These are phyloP conservation scores for Vulpes lagopus DNA, from an alignment of 2,113 vertebrate genomes.

Conservation along the genomic window DNA sequence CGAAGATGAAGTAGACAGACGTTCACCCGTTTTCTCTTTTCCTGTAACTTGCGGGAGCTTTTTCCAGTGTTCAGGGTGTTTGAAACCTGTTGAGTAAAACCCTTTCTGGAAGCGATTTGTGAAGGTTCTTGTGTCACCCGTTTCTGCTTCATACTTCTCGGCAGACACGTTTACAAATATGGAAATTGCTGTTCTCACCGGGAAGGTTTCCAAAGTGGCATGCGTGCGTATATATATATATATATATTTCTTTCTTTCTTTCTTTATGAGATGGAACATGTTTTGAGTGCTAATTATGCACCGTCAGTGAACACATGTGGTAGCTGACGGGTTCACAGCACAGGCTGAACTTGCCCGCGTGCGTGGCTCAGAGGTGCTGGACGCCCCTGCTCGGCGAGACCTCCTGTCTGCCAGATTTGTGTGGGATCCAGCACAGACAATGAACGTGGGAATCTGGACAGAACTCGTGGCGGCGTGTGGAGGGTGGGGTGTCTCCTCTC, in stretches of 20 bases:
- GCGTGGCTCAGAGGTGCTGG: neutral
- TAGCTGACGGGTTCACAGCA: conserved; percentile 30
- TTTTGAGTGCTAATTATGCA: conserved; percentile 71
- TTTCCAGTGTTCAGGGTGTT: neutral
- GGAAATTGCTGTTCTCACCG: neutral
- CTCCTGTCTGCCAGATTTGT: neutral
- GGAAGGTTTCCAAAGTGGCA: neutral
- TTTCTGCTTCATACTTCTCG: neutral
- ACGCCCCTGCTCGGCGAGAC: neutral
- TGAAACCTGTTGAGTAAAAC: neutral
- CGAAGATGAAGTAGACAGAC: neutral
- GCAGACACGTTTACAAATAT: neutral
- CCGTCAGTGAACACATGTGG: conserved; percentile 58
- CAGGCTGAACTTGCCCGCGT: conserved; percentile 40
- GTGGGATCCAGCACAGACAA: neutral
- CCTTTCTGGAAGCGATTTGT: neutral
- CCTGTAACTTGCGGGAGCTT: neutral
- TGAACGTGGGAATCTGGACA: neutral
- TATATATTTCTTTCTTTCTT: neutral
- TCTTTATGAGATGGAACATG: neutral
- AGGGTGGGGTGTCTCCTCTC: neutral
- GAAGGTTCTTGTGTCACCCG: neutral
- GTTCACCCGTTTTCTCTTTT: fast-evolving
- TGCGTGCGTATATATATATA: no score
- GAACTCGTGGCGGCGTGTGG: fast-evolving